Evolutionary conservation across 2,888 invertebrate genomes (phyloP).

Genomic region (Dicycla oo): DNA sequence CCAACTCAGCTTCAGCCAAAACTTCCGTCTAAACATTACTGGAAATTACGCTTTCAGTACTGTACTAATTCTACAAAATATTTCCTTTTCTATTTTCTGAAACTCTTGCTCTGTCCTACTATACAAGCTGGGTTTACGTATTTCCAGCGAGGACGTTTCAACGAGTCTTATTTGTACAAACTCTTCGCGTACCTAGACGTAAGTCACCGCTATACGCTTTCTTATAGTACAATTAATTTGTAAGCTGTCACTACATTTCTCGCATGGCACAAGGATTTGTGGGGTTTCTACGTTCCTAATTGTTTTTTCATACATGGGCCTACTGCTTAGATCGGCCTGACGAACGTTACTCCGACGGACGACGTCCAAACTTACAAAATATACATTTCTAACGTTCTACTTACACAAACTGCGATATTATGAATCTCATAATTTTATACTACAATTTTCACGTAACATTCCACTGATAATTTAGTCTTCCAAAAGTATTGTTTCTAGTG

Average conservation of each 20-base stretch:
- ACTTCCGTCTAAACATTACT: constrained; percentile 15
- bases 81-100: constrained; percentile 31
- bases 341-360: constrained; percentile 20
- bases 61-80: constrained; percentile 22
- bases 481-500: constrained; percentile 61
- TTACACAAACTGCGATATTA: constrained; percentile 51
- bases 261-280: constrained; percentile 72
- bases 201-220: constrained; percentile 80
- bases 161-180: constrained; percentile 61
- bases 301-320: constrained; percentile 57
- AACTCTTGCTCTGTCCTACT: constrained; percentile 1
- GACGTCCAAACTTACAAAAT: constrained; percentile 43
- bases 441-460: constrained; percentile 59
- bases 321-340: constrained; percentile 58
- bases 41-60: constrained; percentile 9
- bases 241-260: constrained; percentile 72
- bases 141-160: constrained; percentile 37
- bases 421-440: constrained; percentile 54
- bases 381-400: constrained; percentile 35
- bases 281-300: constrained; percentile 68
- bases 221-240: constrained; percentile 79
- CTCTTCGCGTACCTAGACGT: constrained; percentile 66
- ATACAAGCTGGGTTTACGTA: constrained; percentile 34
- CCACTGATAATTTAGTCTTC: constrained; percentile 69
- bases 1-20: constrained; percentile 8